A percentile compares a stretch with the other conserved stretches of the same genome.
phyloP scores from a whole-genome alignment of 2,113 vertebrate genomes.

The Melanotaenia duboulayi region DNA sequence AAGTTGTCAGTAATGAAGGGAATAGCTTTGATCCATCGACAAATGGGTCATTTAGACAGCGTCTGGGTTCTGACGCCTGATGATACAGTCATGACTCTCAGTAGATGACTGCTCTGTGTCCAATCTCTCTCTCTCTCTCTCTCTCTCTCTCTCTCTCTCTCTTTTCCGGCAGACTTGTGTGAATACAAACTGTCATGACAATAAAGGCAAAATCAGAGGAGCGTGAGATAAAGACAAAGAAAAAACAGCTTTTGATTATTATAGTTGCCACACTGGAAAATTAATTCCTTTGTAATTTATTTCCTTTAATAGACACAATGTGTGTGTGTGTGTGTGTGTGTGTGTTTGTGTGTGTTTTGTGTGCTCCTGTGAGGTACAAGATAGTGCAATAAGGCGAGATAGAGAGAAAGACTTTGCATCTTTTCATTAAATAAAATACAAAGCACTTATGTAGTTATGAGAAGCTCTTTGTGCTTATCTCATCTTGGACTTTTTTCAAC shows the following conservation, averaged over 20 bases:
- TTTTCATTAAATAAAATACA: conserved; percentile 43
- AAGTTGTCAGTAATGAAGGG: conserved; percentile 83
- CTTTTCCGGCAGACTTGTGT: background rate
- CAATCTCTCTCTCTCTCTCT: background rate
- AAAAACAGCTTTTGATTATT: conserved; percentile 47
- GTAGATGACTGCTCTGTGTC: conserved; percentile 10
- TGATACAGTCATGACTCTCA: conserved; percentile 57
- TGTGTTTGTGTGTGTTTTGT: background rate
- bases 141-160: background rate
- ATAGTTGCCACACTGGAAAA: conserved; percentile 50
- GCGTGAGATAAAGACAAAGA: background rate
- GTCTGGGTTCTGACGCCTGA: conserved; percentile 73
- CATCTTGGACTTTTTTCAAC: conserved; percentile 13
- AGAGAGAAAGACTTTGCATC: conserved; percentile 7
- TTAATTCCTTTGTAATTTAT: conserved; percentile 60
- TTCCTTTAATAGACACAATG: conserved; percentile 1
- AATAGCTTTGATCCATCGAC: conserved; percentile 82
- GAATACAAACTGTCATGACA: conserved; percentile 7
- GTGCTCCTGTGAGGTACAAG: conserved; percentile 8
- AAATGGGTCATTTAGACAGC: conserved; percentile 84
- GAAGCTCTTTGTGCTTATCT: conserved; percentile 23
- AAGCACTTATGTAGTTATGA: conserved; percentile 36
- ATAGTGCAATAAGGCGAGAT: conserved; percentile 10
- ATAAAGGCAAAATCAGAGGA: conserved; percentile 32
- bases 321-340: background rate